Evolutionary conservation across 2,797 vertebrate genomes (phyloP).

Genomic region (Gastrophryne carolinensis): DNA sequence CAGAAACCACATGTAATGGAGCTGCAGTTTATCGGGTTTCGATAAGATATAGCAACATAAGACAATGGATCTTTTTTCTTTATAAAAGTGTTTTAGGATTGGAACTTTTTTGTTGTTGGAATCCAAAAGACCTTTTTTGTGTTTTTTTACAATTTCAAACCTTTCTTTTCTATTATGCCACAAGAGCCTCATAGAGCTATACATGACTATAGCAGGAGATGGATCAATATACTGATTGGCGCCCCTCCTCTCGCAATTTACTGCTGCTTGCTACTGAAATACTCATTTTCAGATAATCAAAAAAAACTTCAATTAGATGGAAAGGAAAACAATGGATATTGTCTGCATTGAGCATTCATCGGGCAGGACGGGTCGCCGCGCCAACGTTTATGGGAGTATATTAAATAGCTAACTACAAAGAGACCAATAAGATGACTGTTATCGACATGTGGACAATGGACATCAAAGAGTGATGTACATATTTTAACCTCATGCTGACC

Average conservation of each 20-base stretch:
- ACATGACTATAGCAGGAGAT: not conserved
- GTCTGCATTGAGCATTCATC: conserved; percentile 3
- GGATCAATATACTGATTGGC: conserved; percentile 16
- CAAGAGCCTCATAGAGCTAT: not conserved
- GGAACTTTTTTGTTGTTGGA: too few relatives aligned
- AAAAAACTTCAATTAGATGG: conserved; percentile 24
- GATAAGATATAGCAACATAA: too few relatives aligned
- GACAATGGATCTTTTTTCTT: too few relatives aligned
- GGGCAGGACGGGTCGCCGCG: not conserved
- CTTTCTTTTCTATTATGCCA: not conserved
- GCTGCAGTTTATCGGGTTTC: too few relatives aligned
- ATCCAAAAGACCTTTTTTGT: too few relatives aligned
- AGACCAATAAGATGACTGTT: not conserved
- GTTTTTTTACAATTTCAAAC: too few relatives aligned
- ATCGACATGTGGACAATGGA: conserved; percentile 5
- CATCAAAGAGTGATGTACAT: not conserved
- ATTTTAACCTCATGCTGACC: too few relatives aligned
- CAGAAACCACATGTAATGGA: too few relatives aligned
- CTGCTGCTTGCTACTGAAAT: conserved; percentile 9
- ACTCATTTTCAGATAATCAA: conserved; percentile 31
- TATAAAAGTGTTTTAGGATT: too few relatives aligned
- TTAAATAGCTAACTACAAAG: not conserved
- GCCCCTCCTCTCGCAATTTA: conserved; percentile 3
- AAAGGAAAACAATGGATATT: conserved; percentile 3
- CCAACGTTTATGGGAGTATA: not conserved